Evolutionary conservation across 2,113 vertebrate genomes (phyloP), one percentile per base, ranked within the genome.

Genomic region (Paraplagusia blochii): DNA sequence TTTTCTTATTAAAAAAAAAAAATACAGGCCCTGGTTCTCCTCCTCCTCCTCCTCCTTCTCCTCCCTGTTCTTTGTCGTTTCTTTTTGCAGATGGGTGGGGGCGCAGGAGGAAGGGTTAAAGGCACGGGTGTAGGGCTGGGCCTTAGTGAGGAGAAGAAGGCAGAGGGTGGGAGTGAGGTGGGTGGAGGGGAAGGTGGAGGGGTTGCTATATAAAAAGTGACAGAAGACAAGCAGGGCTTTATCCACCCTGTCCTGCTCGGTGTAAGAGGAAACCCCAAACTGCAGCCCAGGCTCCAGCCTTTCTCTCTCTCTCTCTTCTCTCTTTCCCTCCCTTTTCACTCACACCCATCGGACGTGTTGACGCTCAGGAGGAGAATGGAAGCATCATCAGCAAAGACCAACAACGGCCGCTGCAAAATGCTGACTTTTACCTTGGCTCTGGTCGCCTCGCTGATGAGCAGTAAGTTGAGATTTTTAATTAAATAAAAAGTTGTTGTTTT

Each of bases 161-260:
- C n/a, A 16, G 49, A 8, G 22, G 14, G 48, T 14, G 9, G 38
- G 38, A 11, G 36, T 22, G 19, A 1, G 11, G 47, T 14, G 48
- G 13, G 47, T n/a, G 48, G 8, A 9, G 4, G 14, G 13, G 47
- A 4, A n/a, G 10, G 15, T 2, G 14, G 55, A 55, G 61, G 54
- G 7, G 61, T 48, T 60, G 68, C 29, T 58, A 58, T 89, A 89
- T 88, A 88, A 89, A 87, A 83, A 73, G 64, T 76, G 79, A 72
- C 79, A 69, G 76, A 83, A 76, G 65, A 87, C 86, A 87, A 87
- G 85, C 72, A 69, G 59, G 61, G 84, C 88, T 87, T 88, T 89
- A 89, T 89, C 72, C 82, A 77, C 69, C 59, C 77, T 67, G 77
- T 84, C 69, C 83, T 53, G 67, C 77, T 78, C 66, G 46, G 76